These are phyloP conservation scores for Hoplostethus atlanticus DNA, from an alignment of 2,797 vertebrate species.

Conservation along the genomic window DNA sequence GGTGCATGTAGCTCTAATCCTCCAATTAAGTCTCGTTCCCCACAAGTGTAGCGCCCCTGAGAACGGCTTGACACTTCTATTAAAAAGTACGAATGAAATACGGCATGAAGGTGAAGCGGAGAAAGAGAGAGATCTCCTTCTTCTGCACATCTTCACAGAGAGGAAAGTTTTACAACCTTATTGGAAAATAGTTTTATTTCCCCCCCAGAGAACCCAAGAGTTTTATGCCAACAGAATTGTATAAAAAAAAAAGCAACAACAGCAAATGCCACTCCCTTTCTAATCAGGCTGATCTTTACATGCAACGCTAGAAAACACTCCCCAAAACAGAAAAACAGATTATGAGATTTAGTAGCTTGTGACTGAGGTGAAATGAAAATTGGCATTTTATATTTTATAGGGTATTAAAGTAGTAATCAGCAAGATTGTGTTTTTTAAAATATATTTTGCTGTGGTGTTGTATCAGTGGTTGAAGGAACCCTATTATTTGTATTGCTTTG, in stretches of 20 bases:
- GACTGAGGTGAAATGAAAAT: too few relatives aligned
- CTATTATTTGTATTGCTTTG: too few relatives aligned
- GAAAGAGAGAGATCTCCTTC: conserved; percentile 47
- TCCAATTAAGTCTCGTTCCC: conserved; percentile 80
- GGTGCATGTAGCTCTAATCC: conserved; percentile 77
- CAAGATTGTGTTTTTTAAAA: too few relatives aligned
- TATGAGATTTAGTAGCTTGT: too few relatives aligned
- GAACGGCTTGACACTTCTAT: conserved; percentile 76
- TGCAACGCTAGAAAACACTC: conserved; percentile 2
- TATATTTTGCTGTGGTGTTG: too few relatives aligned
- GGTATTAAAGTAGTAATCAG: too few relatives aligned
- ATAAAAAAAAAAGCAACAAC: too few relatives aligned
- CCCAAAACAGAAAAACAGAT: not conserved
- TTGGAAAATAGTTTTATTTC: conserved; percentile 33
- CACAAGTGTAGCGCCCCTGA: conserved; percentile 70
- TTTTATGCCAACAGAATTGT: too few relatives aligned
- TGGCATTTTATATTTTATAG: too few relatives aligned
- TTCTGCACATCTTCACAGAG: conserved; percentile 60
- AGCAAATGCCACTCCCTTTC: not conserved
- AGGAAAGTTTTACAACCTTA: conserved; percentile 65
- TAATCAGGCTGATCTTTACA: conserved; percentile 38
- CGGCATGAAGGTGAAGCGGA: conserved; percentile 73
- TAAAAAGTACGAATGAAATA: conserved; percentile 78
- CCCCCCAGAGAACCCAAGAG: too few relatives aligned
- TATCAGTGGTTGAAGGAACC: too few relatives aligned